Conservation (phyloP, 2,888 invertebrate species). For the Perizoma affinitatum region DNA sequence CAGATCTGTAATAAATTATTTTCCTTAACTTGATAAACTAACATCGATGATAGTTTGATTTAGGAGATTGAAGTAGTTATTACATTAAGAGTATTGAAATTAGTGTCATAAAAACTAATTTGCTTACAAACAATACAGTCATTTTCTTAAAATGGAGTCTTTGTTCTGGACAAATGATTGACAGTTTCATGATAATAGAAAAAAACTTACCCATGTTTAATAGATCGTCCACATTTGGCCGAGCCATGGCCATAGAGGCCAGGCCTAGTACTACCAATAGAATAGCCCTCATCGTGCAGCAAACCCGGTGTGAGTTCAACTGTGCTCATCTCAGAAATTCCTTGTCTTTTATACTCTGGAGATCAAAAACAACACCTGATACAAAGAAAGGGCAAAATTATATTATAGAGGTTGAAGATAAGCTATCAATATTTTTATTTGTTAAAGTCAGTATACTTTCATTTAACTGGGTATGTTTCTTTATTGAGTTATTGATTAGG, state of each 20-base stretch:
- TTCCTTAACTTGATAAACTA: neutral
- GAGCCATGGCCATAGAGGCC: constrained; percentile 65
- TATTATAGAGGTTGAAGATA: constrained; percentile 15
- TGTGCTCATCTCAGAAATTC: constrained; percentile 46
- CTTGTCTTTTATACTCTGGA: constrained; percentile 54
- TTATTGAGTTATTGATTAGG: no score
- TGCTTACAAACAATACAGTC: no score
- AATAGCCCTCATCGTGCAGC: constrained; percentile 69
- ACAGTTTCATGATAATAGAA: neutral
- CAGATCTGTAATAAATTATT: constrained; percentile 58
- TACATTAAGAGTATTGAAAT: no score
- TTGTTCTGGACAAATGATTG: no score
- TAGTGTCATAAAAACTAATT: no score
- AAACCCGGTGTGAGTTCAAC: constrained; percentile 58
- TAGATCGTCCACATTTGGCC: constrained; percentile 58
- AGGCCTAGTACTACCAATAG: constrained; percentile 62
- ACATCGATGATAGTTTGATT: no score
- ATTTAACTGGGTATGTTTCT: neutral
- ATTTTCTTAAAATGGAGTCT: no score
- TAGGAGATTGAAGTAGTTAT: no score
- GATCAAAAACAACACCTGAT: constrained; percentile 16
- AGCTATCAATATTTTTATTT: constrained; percentile 7
- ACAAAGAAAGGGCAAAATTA: constrained; percentile 11
- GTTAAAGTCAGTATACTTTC: constrained; percentile 9
- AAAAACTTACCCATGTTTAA: constrained; percentile 56